Conservation (phyloP, 2,888 invertebrate genomes). For the Andrena chrysosceles region DNA sequence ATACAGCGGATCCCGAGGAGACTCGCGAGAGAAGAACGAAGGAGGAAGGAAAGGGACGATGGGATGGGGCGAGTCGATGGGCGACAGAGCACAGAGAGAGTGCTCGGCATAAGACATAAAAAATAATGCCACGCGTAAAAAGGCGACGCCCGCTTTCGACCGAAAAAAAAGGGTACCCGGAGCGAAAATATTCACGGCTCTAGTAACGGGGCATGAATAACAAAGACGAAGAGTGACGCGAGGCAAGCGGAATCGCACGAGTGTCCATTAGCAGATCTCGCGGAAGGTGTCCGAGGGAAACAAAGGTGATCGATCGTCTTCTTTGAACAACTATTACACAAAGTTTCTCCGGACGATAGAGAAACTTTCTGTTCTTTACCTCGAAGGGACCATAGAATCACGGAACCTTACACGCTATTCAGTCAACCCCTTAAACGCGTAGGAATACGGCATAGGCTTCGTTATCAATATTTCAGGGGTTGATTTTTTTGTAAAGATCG, state of each 20-base stretch:
- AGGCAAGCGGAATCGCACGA: conserved; percentile 58
- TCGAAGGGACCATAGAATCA: not conserved
- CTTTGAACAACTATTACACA: not conserved
- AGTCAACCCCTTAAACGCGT: no score
- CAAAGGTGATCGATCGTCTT: not conserved
- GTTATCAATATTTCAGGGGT: no score
- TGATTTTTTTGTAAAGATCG: not conserved
- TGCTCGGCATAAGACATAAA: conserved; percentile 69
- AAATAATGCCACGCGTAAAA: conserved; percentile 73
- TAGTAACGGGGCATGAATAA: conserved; percentile 70
- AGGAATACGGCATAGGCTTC: no score
- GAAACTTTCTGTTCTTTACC: not conserved
- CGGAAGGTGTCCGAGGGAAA: conserved; percentile 32
- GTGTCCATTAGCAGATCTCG: conserved; percentile 64
- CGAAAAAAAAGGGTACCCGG: conserved; percentile 55
- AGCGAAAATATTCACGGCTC: conserved; percentile 65
- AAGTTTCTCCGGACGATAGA: not conserved
- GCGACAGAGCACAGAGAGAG: conserved; percentile 58
- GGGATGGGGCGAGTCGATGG: conserved; percentile 32
- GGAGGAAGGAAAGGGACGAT: conserved; percentile 4
- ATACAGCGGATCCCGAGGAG: conserved; percentile 31
- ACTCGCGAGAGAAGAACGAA: conserved; percentile 36
- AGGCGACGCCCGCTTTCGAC: conserved; percentile 63
- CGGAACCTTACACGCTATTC: no score
- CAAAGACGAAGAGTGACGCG: conserved; percentile 56